Evolutionary conservation across 2,888 invertebrate species (phyloP), one percentile per base, ranked within the genome.

Genomic region (Loripinus fragilis): DNA sequence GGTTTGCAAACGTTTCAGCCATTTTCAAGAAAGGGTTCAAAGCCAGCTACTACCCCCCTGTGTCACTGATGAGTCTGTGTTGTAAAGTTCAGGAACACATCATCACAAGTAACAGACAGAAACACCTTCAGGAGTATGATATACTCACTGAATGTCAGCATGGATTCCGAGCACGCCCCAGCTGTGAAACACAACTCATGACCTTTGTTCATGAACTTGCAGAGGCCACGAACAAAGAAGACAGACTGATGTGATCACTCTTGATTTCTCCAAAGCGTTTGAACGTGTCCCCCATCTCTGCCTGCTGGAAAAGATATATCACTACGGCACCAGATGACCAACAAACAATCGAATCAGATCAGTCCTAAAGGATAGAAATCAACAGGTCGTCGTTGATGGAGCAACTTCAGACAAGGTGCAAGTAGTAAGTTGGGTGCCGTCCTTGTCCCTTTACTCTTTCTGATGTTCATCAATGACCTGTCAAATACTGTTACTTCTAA

Each of bases 21-120:
- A n/a, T n/a, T n/a, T n/a, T n/a, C n/a, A n/a, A n/a, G n/a, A n/a
- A n/a, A n/a, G 35, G 41, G 41, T 65, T 25, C 41, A 35, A 65
- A 8, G 35, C 35, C n/a, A 35, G 20, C 60, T 64, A 71, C 64
- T 64, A 71, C 45, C 38, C 42, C 23, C 71, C 71, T 2, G 45
- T 71, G 20, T 71, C 71, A 67, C 55, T 55, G 25, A 55, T 28
- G 8, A 28, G 55, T 20, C 28, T 55, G 10, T 55, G 55, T 17
- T n/a, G n/a, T n/a, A n/a, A n/a, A n/a, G n/a, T n/a, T n/a, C n/a
- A n/a, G n/a, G n/a, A n/a, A n/a, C n/a, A n/a, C n/a, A n/a, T n/a
- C n/a, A n/a, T n/a, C n/a, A n/a, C n/a, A n/a, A n/a, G n/a, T n/a
- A n/a, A n/a, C n/a, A 48, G 12, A 15, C 48, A 20, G 48, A 48